Percentiles rank a stretch among this genome's conserved stretches.
These are phyloP conservation scores for Araneus ventricosus DNA, from an alignment of 1,140 invertebrate species.

Conservation along the genomic window DNA sequence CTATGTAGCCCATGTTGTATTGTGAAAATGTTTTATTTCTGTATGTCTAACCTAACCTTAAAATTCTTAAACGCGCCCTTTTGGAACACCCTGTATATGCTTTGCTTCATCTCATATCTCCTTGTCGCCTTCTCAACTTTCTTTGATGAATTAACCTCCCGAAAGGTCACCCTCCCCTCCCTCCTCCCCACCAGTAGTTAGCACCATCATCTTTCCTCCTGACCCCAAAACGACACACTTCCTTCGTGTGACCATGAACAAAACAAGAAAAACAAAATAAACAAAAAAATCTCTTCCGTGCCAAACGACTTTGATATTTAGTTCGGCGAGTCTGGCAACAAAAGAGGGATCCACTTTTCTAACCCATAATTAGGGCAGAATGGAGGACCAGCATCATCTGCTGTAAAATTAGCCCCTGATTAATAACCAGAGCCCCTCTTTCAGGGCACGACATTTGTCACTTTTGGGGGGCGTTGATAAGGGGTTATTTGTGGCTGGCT, in stretches of 20 bases:
- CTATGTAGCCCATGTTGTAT: too few species aligned
- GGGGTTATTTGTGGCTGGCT: conserved; percentile 7
- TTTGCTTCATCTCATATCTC: too few species aligned
- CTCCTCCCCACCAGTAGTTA: neutral
- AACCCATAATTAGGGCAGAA: conserved; percentile 47
- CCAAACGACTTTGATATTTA: conserved; percentile 29
- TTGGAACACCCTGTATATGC: too few species aligned
- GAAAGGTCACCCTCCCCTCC: too few species aligned
- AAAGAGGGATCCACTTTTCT: conserved; percentile 31
- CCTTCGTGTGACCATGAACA: neutral
- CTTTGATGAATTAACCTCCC: too few species aligned
- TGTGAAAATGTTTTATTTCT: too few species aligned
- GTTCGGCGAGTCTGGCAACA: conserved; percentile 8
- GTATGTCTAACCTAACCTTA: too few species aligned
- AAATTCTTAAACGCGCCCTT: too few species aligned
- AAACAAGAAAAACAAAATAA: neutral
- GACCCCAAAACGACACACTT: neutral
- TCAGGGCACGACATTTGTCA: neutral
- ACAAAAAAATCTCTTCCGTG: neutral
- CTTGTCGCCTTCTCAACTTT: too few species aligned
- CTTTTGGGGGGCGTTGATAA: conserved; percentile 19
- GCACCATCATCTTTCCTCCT: neutral
- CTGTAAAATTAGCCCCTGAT: conserved; percentile 42
- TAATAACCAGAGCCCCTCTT: conserved; percentile 36
- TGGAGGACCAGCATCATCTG: neutral